A percentile compares a stretch with the other conserved stretches of the same genome.
These are phyloP conservation scores for Cactoblastis cactorum DNA, from an alignment of 2,888 invertebrate species.

Conservation along the genomic window DNA sequence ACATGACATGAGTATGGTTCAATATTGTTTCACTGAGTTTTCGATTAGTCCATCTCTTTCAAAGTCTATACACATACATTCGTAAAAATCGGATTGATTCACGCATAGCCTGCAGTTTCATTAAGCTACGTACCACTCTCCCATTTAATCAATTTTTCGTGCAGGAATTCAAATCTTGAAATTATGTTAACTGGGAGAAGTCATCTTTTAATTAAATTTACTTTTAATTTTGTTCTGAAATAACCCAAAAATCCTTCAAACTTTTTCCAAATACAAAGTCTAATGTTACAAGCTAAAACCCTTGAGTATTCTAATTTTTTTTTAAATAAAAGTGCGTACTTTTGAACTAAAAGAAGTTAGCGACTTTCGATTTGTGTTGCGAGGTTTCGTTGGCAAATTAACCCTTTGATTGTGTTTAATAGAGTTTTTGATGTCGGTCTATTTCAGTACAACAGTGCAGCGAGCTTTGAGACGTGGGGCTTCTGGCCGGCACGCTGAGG, in stretches of 20 bases:
- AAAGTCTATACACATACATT: too few relatives aligned
- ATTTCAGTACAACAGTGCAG: constrained; percentile 17
- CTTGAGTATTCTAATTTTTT: not conserved
- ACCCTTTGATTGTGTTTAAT: constrained; percentile 53
- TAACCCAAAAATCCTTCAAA: not conserved
- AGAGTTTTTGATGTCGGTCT: constrained; percentile 42
- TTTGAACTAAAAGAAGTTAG: constrained; percentile 4
- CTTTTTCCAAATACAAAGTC: not conserved
- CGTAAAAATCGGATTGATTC: too few relatives aligned
- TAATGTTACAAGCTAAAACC: not conserved
- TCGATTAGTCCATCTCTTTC: too few relatives aligned
- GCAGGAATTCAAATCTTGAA: too few relatives aligned
- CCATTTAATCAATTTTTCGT: too few relatives aligned
- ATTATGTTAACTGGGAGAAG: too few relatives aligned
- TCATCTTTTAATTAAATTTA: too few relatives aligned
- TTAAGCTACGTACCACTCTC: too few relatives aligned
- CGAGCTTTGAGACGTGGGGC: constrained; percentile 21
- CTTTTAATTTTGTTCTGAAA: too few relatives aligned
- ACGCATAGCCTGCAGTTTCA: too few relatives aligned
- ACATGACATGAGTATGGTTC: too few relatives aligned
- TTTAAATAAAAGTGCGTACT: not conserved
- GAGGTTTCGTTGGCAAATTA: constrained; percentile 44
- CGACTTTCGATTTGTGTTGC: constrained; percentile 40
- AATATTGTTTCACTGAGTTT: too few relatives aligned
- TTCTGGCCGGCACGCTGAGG: constrained; percentile 15